Percentiles rank a stretch among this genome's conserved stretches.
phyloP scores from a whole-genome alignment of 1,140 invertebrate species.

The Mercenaria mercenaria region DNA sequence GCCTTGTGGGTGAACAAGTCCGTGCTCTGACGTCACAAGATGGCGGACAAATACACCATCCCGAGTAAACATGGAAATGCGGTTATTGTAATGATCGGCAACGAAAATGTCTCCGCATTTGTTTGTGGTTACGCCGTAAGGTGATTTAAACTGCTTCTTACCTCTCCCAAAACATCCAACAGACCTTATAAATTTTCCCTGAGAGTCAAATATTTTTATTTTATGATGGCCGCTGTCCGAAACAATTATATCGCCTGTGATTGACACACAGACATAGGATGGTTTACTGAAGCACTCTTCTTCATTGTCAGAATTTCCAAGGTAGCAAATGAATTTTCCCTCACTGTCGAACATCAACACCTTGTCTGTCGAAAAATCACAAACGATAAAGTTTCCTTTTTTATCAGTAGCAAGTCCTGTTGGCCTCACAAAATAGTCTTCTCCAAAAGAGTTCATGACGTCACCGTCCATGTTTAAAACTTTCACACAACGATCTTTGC shows the following conservation, averaged over 20 bases:
- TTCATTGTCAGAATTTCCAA: slow-evolving; percentile 2
- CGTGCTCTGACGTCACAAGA: slow-evolving; percentile 71
- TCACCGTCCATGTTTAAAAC: slow-evolving; percentile 59
- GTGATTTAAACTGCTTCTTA: slow-evolving; percentile 92
- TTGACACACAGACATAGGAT: slow-evolving; percentile 70
- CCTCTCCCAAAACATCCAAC: slow-evolving; percentile 91
- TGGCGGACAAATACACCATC: slow-evolving; percentile 74
- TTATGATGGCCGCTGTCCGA: slow-evolving; percentile 78
- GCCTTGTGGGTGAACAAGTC: slow-evolving; percentile 74
- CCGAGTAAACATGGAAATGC: slow-evolving; percentile 83
- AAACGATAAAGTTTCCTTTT: slow-evolving; percentile 63
- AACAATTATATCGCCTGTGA: slow-evolving; percentile 74
- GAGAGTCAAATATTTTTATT: slow-evolving; percentile 75
- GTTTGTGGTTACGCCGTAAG: slow-evolving; percentile 96
- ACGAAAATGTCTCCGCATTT: slow-evolving; percentile 93
- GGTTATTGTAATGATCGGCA: slow-evolving; percentile 96
- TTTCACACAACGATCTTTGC: slow-evolving; percentile 53
- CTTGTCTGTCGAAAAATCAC: slow-evolving; percentile 56
- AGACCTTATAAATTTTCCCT: slow-evolving; percentile 83
- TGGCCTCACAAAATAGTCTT: slow-evolving; percentile 61
- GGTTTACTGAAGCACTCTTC: slow-evolving; percentile 66
- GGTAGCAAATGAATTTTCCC: slow-evolving; percentile 39
- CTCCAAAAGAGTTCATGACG: slow-evolving; percentile 53
- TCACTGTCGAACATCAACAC: slow-evolving; percentile 55
- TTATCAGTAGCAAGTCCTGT: slow-evolving; percentile 65